phyloP scores from a whole-genome alignment of 2,888 invertebrate species.

The Dolichomitus sp. region DNA sequence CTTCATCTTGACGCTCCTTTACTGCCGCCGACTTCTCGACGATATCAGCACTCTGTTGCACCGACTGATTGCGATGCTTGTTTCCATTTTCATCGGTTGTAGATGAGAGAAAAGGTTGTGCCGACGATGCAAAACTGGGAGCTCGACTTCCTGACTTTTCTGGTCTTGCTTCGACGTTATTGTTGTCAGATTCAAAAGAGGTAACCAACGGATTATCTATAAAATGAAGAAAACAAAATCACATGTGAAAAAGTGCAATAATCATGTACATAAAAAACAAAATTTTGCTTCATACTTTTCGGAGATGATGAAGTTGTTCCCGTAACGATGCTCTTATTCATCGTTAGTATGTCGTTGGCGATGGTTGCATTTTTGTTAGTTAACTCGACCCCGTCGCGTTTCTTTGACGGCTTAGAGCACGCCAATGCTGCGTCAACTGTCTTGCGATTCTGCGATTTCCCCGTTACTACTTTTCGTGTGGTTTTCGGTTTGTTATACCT shows the following conservation, averaged over 20 bases:
- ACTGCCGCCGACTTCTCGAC: background rate
- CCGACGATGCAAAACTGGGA: background rate
- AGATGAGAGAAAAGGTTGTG: background rate
- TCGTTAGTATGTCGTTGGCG: background rate
- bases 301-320: background rate
- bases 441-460: too few relatives aligned
- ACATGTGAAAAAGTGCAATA: too few relatives aligned
- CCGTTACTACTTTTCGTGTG: too few relatives aligned
- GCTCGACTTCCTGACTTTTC: background rate
- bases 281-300: background rate
- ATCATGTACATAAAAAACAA: background rate
- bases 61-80: background rate
- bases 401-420: too few relatives aligned
- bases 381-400: too few relatives aligned
- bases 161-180: background rate
- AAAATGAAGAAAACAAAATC: too few relatives aligned
- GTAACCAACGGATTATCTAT: too few relatives aligned
- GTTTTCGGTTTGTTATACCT: too few relatives aligned
- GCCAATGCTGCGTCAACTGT: too few relatives aligned
- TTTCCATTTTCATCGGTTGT: background rate
- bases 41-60: background rate
- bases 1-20: background rate
- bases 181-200: background rate
- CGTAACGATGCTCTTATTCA: background rate
- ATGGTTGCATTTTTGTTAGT: too few relatives aligned